phyloP scores from a whole-genome alignment of 2,888 invertebrate species.

The Agrotis puta region DNA sequence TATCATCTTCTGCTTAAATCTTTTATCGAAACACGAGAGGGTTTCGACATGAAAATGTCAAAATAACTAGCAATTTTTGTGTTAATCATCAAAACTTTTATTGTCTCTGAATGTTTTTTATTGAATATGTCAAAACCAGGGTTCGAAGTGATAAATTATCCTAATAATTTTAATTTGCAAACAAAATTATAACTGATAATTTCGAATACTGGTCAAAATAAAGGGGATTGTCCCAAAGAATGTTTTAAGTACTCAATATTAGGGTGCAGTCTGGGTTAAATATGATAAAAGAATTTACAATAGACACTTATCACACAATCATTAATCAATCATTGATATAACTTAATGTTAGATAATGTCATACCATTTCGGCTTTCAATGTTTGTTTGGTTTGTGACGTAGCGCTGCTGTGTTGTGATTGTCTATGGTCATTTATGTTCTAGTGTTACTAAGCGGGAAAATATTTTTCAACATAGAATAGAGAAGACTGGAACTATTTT shows the following conservation, averaged over 20 bases:
- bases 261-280: conserved; percentile 17
- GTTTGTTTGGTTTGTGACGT: conserved; percentile 58
- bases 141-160: too few relatives aligned
- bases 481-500: conserved; percentile 5
- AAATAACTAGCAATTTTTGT: too few relatives aligned
- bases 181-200: too few relatives aligned
- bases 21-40: too few relatives aligned
- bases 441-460: conserved; percentile 3
- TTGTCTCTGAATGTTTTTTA: too few relatives aligned
- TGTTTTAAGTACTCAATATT: conserved; percentile 31
- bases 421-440: conserved; percentile 52
- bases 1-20: too few relatives aligned
- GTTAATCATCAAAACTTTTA: too few relatives aligned
- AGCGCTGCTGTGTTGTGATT: conserved; percentile 55
- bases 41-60: neutral
- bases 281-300: conserved; percentile 14
- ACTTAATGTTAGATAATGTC: conserved; percentile 48
- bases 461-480: neutral
- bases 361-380: conserved; percentile 61
- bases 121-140: too few relatives aligned
- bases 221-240: neutral
- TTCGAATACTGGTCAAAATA: neutral
- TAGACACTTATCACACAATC: conserved; percentile 19
- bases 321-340: conserved; percentile 51
- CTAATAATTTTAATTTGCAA: too few relatives aligned